phyloP scores from a whole-genome alignment of 2,888 invertebrate species.

The Diarsia brunnea region DNA sequence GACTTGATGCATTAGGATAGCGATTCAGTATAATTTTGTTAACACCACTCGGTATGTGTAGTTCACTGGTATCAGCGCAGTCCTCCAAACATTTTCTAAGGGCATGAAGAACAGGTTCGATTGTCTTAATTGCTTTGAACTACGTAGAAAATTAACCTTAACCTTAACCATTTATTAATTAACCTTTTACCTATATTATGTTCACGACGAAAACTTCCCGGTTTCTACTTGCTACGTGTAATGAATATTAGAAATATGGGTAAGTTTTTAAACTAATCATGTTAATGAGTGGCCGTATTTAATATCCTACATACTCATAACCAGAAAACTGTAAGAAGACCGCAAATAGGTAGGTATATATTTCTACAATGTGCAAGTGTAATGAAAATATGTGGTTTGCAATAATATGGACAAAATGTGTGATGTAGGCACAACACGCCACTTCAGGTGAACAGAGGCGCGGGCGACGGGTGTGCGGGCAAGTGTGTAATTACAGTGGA shows the following conservation, averaged over 20 bases:
- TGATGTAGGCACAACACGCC: conserved; percentile 62
- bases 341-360: neutral
- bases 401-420: conserved; percentile 42
- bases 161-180: too few species aligned
- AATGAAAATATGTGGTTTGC: conserved; percentile 35
- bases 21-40: neutral
- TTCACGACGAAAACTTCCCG: neutral
- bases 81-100: too few species aligned
- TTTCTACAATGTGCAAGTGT: conserved; percentile 1
- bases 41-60: neutral
- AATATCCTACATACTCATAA: neutral
- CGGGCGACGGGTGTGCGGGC: conserved; percentile 66
- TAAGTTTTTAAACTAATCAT: neutral
- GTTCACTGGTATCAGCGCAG: neutral
- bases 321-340: neutral
- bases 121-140: neutral
- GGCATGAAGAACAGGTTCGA: neutral
- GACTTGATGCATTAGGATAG: neutral
- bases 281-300: neutral
- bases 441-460: conserved; percentile 60
- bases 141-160: too few species aligned
- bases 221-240: neutral
- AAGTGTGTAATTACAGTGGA: conserved; percentile 84
- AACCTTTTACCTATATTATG: neutral
- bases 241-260: neutral